Base-by-base conservation (phyloP, 2,113 vertebrate genomes). In the Pterocles orientalis region DNA sequence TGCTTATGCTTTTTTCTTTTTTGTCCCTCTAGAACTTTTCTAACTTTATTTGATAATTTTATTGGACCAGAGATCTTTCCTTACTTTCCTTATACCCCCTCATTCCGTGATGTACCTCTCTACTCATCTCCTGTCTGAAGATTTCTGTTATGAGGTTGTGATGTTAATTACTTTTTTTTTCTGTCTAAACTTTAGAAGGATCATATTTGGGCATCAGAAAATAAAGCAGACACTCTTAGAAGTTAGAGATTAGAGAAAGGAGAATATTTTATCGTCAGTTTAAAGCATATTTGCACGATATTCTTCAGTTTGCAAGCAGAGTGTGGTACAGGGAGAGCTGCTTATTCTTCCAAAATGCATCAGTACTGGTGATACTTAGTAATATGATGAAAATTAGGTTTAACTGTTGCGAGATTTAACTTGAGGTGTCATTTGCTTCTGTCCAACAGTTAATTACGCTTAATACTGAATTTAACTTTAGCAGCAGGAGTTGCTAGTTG, bases 211-310 rank as follows among this genome's bases (percentile, higher is more conserved):
- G 21, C 48, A 45, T 92, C 20, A 47, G 39, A 20, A 14, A 43
- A 72, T 53, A 54, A 86, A 48, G 14, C 20, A 41, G 31, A 29
- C 17, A 7, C 12, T 50, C 34, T 20, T 62, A 6, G 21, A n/a
- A 81, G 17, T 69, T 87, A 34, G 2, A 18, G 16, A 4, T 61
- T 17, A 28, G 24, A 72, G 8, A 53, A 6, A 34, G 12, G 28
- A 60, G 19, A 73, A 79, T n/a, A 43, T 29, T 24, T n/a, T 56
- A 6, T 16, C 3, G 0, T 57, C 41, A 3, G 8, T 86, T 85
- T 65, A 10, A 85, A 66, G 26, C 31, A 18, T 14, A 21, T 11
- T 86, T 61, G 6, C 8, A 21, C 0, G 0, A 18, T 0, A 4
- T 50, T 12, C 20, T 79, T 45, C 2, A 7, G 7, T 9, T 53